Conservation (phyloP, 2,797 vertebrate species). For the Amblyopsis hoosieri region DNA sequence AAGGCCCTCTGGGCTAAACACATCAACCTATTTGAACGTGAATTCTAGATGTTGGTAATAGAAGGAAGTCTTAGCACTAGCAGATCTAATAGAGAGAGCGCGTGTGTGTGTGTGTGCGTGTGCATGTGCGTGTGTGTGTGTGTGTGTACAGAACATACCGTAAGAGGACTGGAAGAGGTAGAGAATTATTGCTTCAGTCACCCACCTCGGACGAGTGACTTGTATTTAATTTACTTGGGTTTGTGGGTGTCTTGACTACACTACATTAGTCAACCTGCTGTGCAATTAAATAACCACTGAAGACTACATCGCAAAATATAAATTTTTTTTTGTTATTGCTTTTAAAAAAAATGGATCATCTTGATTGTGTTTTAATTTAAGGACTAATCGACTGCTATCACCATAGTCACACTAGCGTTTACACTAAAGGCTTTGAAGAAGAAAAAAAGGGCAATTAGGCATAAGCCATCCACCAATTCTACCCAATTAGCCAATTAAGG, state of each 20-base stretch:
- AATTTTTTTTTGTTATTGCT: too few relatives aligned
- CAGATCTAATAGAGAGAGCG: slow-evolving; percentile 10
- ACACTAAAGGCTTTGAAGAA: slow-evolving; percentile 37
- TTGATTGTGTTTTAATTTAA: background rate
- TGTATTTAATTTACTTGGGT: slow-evolving; percentile 19
- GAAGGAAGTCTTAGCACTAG: slow-evolving; percentile 69
- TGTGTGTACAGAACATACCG: slow-evolving; percentile 1
- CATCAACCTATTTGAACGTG: slow-evolving; percentile 82
- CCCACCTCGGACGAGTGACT: slow-evolving; percentile 31
- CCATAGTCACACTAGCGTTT: slow-evolving; percentile 31
- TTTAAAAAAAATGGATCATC: background rate
- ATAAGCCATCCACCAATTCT: slow-evolving; percentile 63
- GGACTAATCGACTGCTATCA: slow-evolving; percentile 13
- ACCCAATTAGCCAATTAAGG: slow-evolving; percentile 75
- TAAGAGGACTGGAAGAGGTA: slow-evolving; percentile 24
- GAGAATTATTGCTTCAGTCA: slow-evolving; percentile 31
- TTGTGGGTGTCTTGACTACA: slow-evolving; percentile 39
- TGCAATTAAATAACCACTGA: background rate
- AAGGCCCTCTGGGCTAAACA: slow-evolving; percentile 79
- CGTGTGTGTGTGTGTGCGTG: slow-evolving; percentile 17
- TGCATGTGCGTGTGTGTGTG: background rate
- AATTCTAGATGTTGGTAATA: slow-evolving; percentile 83
- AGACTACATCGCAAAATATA: too few relatives aligned
- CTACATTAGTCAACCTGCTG: slow-evolving; percentile 8
- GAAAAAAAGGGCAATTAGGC: slow-evolving; percentile 55